These are phyloP conservation scores for Frankliniella fusca DNA, from an alignment of 2,888 invertebrate species.

Conservation along the genomic window DNA sequence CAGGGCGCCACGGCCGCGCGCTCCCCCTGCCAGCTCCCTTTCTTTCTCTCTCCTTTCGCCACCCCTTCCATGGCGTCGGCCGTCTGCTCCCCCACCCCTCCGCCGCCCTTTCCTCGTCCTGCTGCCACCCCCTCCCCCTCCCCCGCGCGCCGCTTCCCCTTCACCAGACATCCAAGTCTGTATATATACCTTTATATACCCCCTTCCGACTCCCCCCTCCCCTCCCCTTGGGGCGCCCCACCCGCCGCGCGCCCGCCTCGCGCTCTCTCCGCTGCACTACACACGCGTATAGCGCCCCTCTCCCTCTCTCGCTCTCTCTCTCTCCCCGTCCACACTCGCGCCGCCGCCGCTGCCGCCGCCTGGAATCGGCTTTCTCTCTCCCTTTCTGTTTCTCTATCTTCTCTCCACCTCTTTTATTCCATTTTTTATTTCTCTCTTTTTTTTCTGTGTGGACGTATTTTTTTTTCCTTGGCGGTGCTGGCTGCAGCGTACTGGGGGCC, in stretches of 20 bases:
- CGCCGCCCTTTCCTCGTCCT: neutral
- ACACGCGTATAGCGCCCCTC: constrained; percentile 11
- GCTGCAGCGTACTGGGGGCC: constrained; percentile 25
- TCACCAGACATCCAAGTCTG: constrained; percentile 26
- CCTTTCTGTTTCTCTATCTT: constrained; percentile 26
- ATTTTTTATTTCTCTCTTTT: constrained; percentile 20
- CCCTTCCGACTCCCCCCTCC: neutral
- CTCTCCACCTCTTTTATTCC: constrained; percentile 26
- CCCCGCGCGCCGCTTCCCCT: neutral
- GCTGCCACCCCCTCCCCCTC: neutral
- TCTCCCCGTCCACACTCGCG: constrained; percentile 14
- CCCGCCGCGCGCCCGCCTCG: neutral
- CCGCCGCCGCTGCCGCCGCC: neutral
- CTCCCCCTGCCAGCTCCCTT: constrained; percentile 34
- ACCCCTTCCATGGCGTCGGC: neutral
- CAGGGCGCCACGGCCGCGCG: constrained; percentile 37
- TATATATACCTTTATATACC: constrained; percentile 27
- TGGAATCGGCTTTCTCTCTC: constrained; percentile 26
- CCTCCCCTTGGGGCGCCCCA: neutral
- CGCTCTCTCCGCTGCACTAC: constrained; percentile 18
- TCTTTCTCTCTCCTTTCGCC: constrained; percentile 38
- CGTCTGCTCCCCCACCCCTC: neutral
- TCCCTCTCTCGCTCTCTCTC: neutral
- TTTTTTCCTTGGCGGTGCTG: constrained; percentile 25
- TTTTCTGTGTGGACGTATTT: constrained; percentile 21